Evolutionary conservation across 2,113 vertebrate genomes (phyloP), one percentile per base, ranked within the genome.

Genomic region (Rhineura floridana): DNA sequence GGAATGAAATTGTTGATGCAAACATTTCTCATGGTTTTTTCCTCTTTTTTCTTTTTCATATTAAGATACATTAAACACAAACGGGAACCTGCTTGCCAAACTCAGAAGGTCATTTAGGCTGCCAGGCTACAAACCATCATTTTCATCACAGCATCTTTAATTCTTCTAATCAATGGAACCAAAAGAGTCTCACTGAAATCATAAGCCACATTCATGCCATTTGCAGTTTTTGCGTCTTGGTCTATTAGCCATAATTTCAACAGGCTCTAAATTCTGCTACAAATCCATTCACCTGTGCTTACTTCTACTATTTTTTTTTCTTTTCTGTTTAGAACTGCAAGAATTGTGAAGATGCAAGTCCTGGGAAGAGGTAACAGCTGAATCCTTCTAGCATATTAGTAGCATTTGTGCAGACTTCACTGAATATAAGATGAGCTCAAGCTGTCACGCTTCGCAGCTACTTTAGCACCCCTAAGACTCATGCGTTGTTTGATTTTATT

Each of bases 401-500:
- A 93, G 89, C 25, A 89, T 93, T 93, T 92, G 84, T 78, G 72
- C 44, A 91, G 62, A 83, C 50, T 90, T 94, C 70, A 70, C 30
- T 92, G 90, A 94, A 94, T 91, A 83, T 77, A 63, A 93, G 79
- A 92, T 94, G 89, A 93, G 46, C 88, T 94, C 84, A 90, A 94
- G 78, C 78, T 95, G 86, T 87, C 88, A 86, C 52, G 33, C 10
- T 91, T 25, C 90, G 42, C 48, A 91, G 42, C 73, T 87, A 78
- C n/a, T 87, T 93, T 92, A 76, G 59, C 87, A 91, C 42, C 82
- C 62, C 90, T n/a, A 93, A 88, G 73, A n/a, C 67, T 91, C 81
- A 28, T 17, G 28, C 75, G 72, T 90, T 92, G 21, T 87, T 94
- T 82, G 28, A 83, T 89, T 90, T 93, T 90, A 73, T 75, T 92